Evolutionary conservation across 2,797 vertebrate genomes (phyloP), one percentile per base, ranked within the genome.

Genomic region (Pipistrellus nathusii): DNA sequence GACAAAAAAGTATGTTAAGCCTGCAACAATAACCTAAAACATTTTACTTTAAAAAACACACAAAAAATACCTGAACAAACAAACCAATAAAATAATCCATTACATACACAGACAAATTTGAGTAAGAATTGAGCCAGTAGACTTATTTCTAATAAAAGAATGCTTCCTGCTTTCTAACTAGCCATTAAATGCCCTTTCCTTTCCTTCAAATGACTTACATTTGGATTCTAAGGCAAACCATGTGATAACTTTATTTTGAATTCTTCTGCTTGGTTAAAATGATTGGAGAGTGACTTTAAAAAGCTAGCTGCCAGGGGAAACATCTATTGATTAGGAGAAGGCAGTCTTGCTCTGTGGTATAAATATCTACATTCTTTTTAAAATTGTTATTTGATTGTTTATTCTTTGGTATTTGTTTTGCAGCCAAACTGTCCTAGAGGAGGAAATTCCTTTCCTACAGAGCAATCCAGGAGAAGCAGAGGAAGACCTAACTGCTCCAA

Each of bases 351-450:
- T 46, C 32, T 77, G 23, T 68, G 57, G 6, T 38, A 38, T 90
- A 73, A 88, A 41, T 13, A 21, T 46, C 27, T 14, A 69, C 25
- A 30, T 87, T 93, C 30, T 85, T 68, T 66, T 93, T 72, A 27
- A 88, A 88, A 88, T 64, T 41, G 18, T 48, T 88, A 92, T 77
- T 95, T 85, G 77, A 92, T 92, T 87, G 35, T 77, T 96, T 75
- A 53, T 90, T 62, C 10, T 77, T 81, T 17, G 27, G 66, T 89
- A 64, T 82, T 91, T 48, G 41, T 80, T 85, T 94, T 73, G n/a
- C 23, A 82, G 46, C 51, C 83, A 75, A 86, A 90, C n/a, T 53
- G 35, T 85, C 72, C 78, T 46, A 14, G 44, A 82, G 41, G 38
- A 75, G 77, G 62, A 88, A 62, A 57, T 85, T n/a, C 71, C 64